A percentile compares a stretch with the other conserved stretches of the same genome.
phyloP scores from a whole-genome alignment of 2,797 vertebrate species.

The Mionectes olivaceus region DNA sequence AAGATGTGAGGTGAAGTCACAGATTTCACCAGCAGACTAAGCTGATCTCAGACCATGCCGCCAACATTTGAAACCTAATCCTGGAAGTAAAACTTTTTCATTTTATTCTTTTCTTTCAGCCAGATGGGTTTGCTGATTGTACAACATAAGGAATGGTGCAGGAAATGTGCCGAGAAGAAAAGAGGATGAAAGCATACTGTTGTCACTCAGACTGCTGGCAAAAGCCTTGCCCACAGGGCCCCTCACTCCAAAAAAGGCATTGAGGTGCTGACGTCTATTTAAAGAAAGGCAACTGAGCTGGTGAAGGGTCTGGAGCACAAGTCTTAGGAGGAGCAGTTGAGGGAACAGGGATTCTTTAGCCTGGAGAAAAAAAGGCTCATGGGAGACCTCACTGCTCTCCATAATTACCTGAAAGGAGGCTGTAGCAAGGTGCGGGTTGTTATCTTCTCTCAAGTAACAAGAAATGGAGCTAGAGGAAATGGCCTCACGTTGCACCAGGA shows the following conservation, averaged over 20 bases:
- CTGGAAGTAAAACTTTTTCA: neutral
- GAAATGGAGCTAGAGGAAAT: neutral
- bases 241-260: neutral
- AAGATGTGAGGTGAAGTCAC: neutral
- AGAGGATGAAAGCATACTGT: neutral
- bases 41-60: neutral
- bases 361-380: neutral
- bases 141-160: neutral
- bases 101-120: neutral
- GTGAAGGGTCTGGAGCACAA: neutral
- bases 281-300: neutral
- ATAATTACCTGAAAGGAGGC: neutral
- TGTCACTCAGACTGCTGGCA: neutral
- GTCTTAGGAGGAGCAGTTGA: neutral
- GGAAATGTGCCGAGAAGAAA: neutral
- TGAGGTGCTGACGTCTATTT: neutral
- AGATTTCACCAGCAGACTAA: neutral
- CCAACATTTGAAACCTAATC: neutral
- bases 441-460: neutral
- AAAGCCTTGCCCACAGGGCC: neutral
- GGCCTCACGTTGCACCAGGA: neutral
- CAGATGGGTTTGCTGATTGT: constrained; percentile 4
- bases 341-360: neutral
- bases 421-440: neutral
- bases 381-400: neutral